A percentile compares a stretch with the other conserved stretches of the same genome.
phyloP scores from a whole-genome alignment of 2,888 invertebrate genomes.

The Julus scandinavius region DNA sequence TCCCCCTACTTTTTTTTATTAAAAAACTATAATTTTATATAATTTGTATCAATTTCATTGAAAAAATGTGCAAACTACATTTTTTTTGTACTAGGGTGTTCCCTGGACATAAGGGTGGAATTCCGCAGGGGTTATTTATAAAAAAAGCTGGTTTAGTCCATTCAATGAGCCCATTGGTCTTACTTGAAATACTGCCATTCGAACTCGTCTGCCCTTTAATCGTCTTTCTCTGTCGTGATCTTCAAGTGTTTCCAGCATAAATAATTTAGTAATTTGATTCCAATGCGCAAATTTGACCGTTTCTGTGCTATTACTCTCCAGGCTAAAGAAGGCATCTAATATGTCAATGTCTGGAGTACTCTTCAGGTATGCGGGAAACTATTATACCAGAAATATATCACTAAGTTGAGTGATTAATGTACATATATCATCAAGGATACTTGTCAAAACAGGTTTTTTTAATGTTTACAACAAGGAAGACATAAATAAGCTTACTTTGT shows the following conservation, averaged over 20 bases:
- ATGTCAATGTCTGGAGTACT: conserved; percentile 48
- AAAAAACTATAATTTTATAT: no score
- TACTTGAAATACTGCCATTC: conserved; percentile 47
- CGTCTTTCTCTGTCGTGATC: conserved; percentile 12
- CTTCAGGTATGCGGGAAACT: neutral
- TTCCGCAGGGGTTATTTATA: neutral
- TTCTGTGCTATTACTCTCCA: conserved; percentile 47
- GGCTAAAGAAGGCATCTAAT: conserved; percentile 45
- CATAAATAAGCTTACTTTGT: neutral
- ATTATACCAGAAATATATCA: neutral
- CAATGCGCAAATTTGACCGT: conserved; percentile 53
- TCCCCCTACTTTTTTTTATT: no score
- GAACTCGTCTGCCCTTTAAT: conserved; percentile 45
- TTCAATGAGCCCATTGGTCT: neutral
- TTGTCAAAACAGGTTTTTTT: neutral
- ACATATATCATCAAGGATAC: neutral
- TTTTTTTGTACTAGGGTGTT: no score
- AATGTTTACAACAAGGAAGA: neutral
- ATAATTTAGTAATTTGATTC: conserved; percentile 51
- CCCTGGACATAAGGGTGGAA: no score
- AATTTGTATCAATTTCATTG: no score
- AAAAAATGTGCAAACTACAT: no score
- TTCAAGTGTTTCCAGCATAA: conserved; percentile 31
- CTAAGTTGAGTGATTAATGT: neutral
- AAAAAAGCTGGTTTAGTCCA: neutral